Conservation (phyloP, 2,888 invertebrate species). For the Buathra laborator region DNA sequence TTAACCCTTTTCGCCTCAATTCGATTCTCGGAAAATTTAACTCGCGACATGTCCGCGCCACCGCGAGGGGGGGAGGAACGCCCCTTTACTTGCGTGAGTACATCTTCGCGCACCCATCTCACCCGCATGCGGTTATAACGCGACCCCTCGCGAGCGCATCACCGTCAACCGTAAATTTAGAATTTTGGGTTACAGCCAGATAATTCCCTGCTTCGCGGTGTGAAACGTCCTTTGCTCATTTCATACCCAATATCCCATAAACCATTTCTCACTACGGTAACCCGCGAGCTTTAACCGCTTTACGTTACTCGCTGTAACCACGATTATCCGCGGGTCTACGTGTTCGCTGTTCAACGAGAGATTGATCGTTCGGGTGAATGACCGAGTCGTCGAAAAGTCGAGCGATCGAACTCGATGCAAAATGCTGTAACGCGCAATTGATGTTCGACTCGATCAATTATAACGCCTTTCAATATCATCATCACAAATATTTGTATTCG, state of each 20-base stretch:
- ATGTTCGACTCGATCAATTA: neutral
- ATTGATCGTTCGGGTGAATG: conserved; percentile 23
- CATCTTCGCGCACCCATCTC: conserved; percentile 62
- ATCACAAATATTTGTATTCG: neutral
- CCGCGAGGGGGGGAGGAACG: conserved; percentile 22
- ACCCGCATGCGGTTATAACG: conserved; percentile 52
- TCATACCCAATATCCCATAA: conserved; percentile 82
- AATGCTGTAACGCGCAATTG: neutral
- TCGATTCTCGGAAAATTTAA: conserved; percentile 59
- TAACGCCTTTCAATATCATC: neutral
- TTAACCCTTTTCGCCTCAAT: conserved; percentile 15
- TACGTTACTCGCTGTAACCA: conserved; percentile 18
- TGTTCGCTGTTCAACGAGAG: conserved; percentile 7
- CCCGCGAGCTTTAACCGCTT: conserved; percentile 34
- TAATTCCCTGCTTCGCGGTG: conserved; percentile 82
- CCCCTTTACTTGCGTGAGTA: conserved; percentile 66
- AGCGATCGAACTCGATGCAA: neutral
- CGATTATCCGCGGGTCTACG: conserved; percentile 38
- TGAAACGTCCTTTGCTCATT: conserved; percentile 83
- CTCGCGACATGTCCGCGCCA: conserved; percentile 30
- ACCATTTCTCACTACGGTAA: conserved; percentile 74
- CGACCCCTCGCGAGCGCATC: conserved; percentile 28
- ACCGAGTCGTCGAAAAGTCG: conserved; percentile 19
- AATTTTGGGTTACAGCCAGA: conserved; percentile 79
- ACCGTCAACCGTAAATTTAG: conserved; percentile 77